Conservation (phyloP, 2,113 vertebrate genomes). For the Puntigrus tetrazona region DNA sequence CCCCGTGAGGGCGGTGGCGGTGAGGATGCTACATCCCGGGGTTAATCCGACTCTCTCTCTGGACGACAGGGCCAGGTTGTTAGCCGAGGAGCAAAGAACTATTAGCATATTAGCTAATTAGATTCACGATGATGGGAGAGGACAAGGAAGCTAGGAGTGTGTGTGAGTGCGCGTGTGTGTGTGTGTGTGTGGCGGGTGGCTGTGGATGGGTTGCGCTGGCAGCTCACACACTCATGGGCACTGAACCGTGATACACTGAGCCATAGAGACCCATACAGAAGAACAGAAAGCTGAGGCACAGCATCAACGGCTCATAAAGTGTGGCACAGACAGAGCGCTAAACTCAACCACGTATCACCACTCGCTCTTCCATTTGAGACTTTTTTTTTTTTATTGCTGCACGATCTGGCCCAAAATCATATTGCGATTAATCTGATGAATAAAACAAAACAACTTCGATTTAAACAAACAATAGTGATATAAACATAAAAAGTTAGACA, state of each 20-base stretch:
- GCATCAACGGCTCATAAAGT: conserved; percentile 15
- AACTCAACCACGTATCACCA: neutral
- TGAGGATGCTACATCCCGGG: conserved; percentile 54
- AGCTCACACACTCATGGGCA: conserved; percentile 49
- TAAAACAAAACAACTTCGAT: neutral
- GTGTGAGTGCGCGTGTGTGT: neutral
- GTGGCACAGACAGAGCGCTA: neutral
- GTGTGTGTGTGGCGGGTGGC: neutral
- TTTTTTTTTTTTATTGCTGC: neutral
- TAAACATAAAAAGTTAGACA: too few species aligned
- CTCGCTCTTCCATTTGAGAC: neutral
- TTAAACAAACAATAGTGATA: neutral
- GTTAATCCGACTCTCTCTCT: conserved; percentile 65
- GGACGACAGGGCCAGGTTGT: conserved; percentile 59
- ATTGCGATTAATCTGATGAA: neutral
- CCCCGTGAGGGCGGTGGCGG: conserved; percentile 40
- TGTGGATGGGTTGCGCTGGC: conserved; percentile 23
- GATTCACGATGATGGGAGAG: conserved; percentile 46
- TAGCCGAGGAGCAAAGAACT: conserved; percentile 51
- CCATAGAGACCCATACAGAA: conserved; percentile 25
- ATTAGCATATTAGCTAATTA: conserved; percentile 73
- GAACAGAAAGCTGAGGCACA: neutral
- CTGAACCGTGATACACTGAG: conserved; percentile 13
- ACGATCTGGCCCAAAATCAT: neutral
- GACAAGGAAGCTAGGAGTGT: conserved; percentile 5